These are phyloP conservation scores for Xanthorhoe spadicearia DNA, from an alignment of 2,888 invertebrate genomes.

Conservation along the genomic window DNA sequence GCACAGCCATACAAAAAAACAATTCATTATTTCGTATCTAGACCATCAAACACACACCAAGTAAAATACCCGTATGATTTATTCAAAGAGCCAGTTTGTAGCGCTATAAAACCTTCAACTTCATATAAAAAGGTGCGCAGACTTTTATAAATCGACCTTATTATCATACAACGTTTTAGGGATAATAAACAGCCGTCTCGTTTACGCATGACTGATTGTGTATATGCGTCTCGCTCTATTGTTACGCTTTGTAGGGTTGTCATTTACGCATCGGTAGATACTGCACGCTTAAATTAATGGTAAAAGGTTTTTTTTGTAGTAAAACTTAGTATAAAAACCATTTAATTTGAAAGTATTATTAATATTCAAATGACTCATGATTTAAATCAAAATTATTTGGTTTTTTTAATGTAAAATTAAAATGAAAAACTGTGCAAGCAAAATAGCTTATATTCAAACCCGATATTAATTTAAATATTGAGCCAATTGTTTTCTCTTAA, in stretches of 20 bases:
- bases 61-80: constrained; percentile 32
- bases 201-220: constrained; percentile 27
- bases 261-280: constrained; percentile 3
- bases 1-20: no score
- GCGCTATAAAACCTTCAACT: constrained; percentile 34
- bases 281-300: constrained; percentile 27
- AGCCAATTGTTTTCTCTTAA: no score
- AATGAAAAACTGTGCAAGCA: no score
- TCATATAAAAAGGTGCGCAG: constrained; percentile 47
- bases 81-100: constrained; percentile 30
- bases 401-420: no score
- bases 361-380: no score
- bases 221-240: constrained; percentile 37
- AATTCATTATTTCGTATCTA: not conserved
- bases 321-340: not conserved
- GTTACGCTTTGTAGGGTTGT: constrained; percentile 38
- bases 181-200: constrained; percentile 46
- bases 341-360: no score
- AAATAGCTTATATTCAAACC: no score
- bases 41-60: constrained; percentile 9
- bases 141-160: constrained; percentile 49
- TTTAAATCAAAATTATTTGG: no score
- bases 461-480: no score
- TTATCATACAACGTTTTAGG: constrained; percentile 50
- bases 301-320: not conserved